These are phyloP conservation scores for Chrysopa pallens DNA, from an alignment of 1,140 invertebrate species.

Conservation along the genomic window DNA sequence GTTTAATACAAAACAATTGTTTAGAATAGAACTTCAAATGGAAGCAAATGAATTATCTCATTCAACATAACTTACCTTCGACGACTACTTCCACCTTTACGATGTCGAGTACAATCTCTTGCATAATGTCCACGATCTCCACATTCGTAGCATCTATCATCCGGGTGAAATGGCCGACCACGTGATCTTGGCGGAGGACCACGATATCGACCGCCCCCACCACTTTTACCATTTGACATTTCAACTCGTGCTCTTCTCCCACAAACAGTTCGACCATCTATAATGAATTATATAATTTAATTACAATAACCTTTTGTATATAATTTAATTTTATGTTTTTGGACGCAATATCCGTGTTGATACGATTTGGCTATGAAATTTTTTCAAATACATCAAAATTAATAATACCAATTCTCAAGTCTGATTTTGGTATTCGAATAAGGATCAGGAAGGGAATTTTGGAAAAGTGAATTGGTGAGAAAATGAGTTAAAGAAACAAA, in stretches of 20 bases:
- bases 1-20: conserved; percentile 6
- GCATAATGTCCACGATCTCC: conserved; percentile 83
- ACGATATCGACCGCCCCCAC: conserved; percentile 35
- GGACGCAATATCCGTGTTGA: too few relatives aligned
- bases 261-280: conserved; percentile 65
- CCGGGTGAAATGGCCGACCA: conserved; percentile 51
- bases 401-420: too few relatives aligned
- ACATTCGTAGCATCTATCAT: conserved; percentile 84
- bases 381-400: too few relatives aligned
- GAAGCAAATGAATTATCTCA: conserved; percentile 7
- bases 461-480: too few relatives aligned
- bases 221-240: conserved; percentile 69
- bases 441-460: too few relatives aligned
- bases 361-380: too few relatives aligned
- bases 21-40: conserved; percentile 1
- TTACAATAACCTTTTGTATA: too few relatives aligned
- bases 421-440: too few relatives aligned
- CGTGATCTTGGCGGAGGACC: conserved; percentile 30
- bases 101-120: conserved; percentile 60
- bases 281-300: neutral
- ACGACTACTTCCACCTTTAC: conserved; percentile 21
- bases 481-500: too few relatives aligned
- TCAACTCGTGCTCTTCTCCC: conserved; percentile 82
- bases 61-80: conserved; percentile 29
- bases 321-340: too few relatives aligned